Evolutionary conservation across 1,140 invertebrate genomes (phyloP).

Genomic region (Scaptomyza hsui): DNA sequence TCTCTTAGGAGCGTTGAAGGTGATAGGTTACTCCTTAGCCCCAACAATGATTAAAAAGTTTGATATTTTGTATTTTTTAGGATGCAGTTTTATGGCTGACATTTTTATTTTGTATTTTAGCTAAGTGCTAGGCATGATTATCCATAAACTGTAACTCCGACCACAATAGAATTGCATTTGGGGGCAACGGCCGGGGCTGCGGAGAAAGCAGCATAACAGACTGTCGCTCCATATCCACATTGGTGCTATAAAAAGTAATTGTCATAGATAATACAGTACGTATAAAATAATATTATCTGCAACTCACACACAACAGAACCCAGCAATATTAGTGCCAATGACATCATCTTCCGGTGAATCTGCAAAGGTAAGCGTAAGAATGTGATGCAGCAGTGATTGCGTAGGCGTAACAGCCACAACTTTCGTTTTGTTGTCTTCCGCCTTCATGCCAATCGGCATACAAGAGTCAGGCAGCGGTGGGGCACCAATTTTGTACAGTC

Average conservation of each 20-base stretch:
- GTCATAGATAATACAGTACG: background rate
- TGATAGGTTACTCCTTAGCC: too few species aligned
- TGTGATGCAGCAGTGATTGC: slow-evolving; percentile 92
- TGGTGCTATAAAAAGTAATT: slow-evolving; percentile 88
- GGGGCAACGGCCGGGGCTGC: slow-evolving; percentile 95
- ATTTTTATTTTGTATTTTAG: background rate
- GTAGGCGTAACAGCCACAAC: slow-evolving; percentile 92
- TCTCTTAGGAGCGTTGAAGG: too few species aligned
- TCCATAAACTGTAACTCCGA: slow-evolving; percentile 96
- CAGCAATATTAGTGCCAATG: slow-evolving; percentile 94
- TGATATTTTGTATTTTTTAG: background rate
- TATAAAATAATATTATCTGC: background rate
- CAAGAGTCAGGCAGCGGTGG: slow-evolving; percentile 96
- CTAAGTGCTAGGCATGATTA: slow-evolving; percentile 85
- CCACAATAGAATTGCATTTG: slow-evolving; percentile 91
- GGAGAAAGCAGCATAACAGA: slow-evolving; percentile 95
- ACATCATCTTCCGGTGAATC: slow-evolving; percentile 91
- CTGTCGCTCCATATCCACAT: slow-evolving; percentile 94
- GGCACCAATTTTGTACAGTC: slow-evolving; percentile 97
- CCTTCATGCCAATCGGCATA: slow-evolving; percentile 97
- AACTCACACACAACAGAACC: slow-evolving; percentile 97
- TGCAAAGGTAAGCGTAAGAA: slow-evolving; percentile 94
- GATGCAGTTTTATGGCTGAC: too few species aligned
- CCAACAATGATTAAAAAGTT: too few species aligned
- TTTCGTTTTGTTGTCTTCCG: slow-evolving; percentile 96